These are phyloP conservation scores for Volucella inanis DNA, from an alignment of 2,888 invertebrate species.

Conservation along the genomic window DNA sequence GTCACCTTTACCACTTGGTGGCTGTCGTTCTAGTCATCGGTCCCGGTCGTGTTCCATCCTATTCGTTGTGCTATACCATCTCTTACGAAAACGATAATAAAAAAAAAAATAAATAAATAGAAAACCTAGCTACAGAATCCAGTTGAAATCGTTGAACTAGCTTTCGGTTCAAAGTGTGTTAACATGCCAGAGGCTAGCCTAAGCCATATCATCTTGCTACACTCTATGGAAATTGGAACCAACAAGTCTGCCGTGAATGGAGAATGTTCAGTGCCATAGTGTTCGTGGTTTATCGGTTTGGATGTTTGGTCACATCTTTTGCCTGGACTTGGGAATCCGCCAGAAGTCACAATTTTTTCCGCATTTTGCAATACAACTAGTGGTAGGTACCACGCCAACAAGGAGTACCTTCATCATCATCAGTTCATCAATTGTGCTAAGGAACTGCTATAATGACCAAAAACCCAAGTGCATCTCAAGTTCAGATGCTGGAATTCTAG, in stretches of 20 bases:
- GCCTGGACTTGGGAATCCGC: conserved; percentile 49
- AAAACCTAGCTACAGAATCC: conserved; percentile 43
- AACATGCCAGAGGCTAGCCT: conserved; percentile 55
- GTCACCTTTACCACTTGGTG: conserved; percentile 67
- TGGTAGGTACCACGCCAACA: not conserved
- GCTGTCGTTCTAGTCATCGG: conserved; percentile 18
- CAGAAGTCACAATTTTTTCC: conserved; percentile 51
- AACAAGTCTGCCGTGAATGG: conserved; percentile 36
- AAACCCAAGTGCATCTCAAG: conserved; percentile 48
- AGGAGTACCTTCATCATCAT: conserved; percentile 35
- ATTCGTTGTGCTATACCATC: conserved; percentile 51
- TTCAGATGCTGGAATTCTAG: conserved; percentile 64
- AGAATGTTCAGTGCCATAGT: conserved; percentile 48
- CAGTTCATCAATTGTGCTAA: conserved; percentile 68
- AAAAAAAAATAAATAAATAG: not conserved
- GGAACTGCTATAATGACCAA: conserved; percentile 37
- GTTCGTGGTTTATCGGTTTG: conserved; percentile 63
- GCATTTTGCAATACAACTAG: conserved; percentile 16
- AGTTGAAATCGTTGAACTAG: conserved; percentile 24
- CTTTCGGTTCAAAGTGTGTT: conserved; percentile 37
- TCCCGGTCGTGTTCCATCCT: conserved; percentile 32
- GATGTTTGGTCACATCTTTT: conserved; percentile 67
- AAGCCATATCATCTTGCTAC: conserved; percentile 43
- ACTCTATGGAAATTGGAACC: conserved; percentile 58
- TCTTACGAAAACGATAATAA: conserved; percentile 62